Base-by-base conservation (phyloP, 2,797 vertebrate species). In the Coendou prehensilis region DNA sequence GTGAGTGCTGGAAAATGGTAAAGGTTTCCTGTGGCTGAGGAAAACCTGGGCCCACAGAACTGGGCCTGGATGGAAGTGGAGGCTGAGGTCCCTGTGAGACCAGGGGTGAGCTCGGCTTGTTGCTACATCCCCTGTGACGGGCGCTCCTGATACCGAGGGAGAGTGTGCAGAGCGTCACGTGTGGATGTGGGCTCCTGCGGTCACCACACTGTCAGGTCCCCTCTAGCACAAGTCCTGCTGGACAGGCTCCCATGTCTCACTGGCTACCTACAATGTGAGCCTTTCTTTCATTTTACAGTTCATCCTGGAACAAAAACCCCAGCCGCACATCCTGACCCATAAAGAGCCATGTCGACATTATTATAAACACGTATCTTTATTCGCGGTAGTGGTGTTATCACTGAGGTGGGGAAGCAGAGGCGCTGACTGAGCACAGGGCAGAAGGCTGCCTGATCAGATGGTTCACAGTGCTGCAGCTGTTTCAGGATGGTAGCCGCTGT, bases 201-300 rank as follows among this genome's bases (percentile, higher is more conserved):
- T 64, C 71, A 22, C 33, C 47, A 52, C 47, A 41, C 7, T 45
- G 76, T 13, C 17, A 75, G 59, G 47, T 86, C 50, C 52, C 69
- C 6, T 2, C 50, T 54, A 33, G n/a, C 93, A 83, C 80, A 45
- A 1, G 47, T 91, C 63, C 10, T 78, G 89, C 45, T 37, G 41
- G 33, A 52, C 79, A 83, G 75, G 50, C 41, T 61, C 11, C 33
- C n/a, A 47, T 78, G 69, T 96, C 80, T 95, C 69, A 57, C 61
- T 87, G 20, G 10, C 78, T 85, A 76, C 67, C 54, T 86, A 41
- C 59, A 93, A 41, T 33, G 50, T 80, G 69, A 91, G 78, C 20
- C 30, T 90, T 93, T 82, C 52, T 88, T 83, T 80, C 86, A 9
- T 57, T 64, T 57, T 64, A 50, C 17, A 61, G 13, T 33, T 87